Base-by-base conservation (phyloP, 1,140 invertebrate species). In the Chionoecetes opilio region DNA sequence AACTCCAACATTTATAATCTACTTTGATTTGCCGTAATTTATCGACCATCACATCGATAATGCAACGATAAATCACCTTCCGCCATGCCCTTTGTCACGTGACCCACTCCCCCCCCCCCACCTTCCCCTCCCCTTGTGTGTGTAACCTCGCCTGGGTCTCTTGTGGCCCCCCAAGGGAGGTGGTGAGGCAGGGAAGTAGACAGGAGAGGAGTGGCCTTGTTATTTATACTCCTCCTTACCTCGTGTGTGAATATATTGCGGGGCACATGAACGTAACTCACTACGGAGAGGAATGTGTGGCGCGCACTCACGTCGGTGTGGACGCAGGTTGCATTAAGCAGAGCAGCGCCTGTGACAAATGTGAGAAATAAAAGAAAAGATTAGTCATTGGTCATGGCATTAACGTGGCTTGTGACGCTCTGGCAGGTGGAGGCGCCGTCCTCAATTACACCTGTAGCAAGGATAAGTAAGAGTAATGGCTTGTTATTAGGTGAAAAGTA, bases 401-500 rank as follows among this genome's bases (percentile, higher is more conserved):
- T 17, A 53, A 9, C 46, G 46, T 17, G 46, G 46, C 46, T 9
- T n/a, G 63, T 26, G 63, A 75, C 63, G n/a, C 6, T 17, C 21
- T n/a, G 63, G 63, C 21, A 41, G n/a, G 34, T 32, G 32, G 53
- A 34, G 46, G 29, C 85, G 85, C 85, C 90, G 31, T 91, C 38
- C 53, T 31, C 31, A 53, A 91, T 26, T n/a, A 75, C 90, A 26
- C 32, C 46, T 53, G 90, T 63, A 91, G 31, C 32, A 53, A 91
- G 90, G 53, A 35, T 91, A 53, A 63, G 90, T 53, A 63, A 75
- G 29, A 46, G 3, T 91, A 91, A 91, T 91, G 90, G 53, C 31
- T 53, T 63, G 90, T 91, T 91, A 91, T 91, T 91, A 91, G 90
- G 53, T 91, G 90, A 63, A 75, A 91, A 91, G 53, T 46, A 29